Base-by-base conservation (phyloP, 2,797 vertebrate species). In the Sebastes baramenuke region DNA sequence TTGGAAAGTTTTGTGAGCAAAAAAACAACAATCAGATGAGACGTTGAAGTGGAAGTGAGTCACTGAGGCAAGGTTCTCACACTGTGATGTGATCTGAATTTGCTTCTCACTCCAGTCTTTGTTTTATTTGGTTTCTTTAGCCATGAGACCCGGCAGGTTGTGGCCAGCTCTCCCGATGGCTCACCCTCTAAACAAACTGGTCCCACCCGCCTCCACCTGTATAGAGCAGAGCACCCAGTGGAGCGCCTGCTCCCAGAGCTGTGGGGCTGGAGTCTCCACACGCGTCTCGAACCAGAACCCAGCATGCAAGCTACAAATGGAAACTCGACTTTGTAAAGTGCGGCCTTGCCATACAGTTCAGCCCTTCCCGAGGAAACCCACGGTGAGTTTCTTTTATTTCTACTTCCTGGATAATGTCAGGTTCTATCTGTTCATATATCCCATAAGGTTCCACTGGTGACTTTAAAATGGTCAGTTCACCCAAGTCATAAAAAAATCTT, bases 261-360 rank as follows among this genome's bases (percentile, higher is more conserved):
- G 98, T 2, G 98, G 98, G 1, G 55, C 96, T 0, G 98, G 98
- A 1, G 72, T 98, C 73, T 96, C 98, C 69, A 97, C 94, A 1
- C 95, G 98, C 0, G 93, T 99, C 25, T 96, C 98, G 62, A 99
- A 99, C 93, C 95, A 96, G 93, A 99, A 99, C 76, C 91, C 60
- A 1, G 91, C 91, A 86, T 99, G 98, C 90, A 94, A 94, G 22
- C 93, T 99, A 81, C 97, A 99, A 92, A 95, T 94, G 64, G 97
- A 99, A 92, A 94, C 84, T 6, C 94, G 96, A 18, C 94, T 98
- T 30, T 99, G 98, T 79, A 83, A 95, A 75, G 79, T 93, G 66
- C 88, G 96, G 54, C 96, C 97, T 65, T 99, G 98, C 87, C 91
- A 84, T 0, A 9, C 42, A 1, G 54, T 55, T 20, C 88, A 54